Percentiles rank a stretch among this genome's conserved stretches.
phyloP scores from a whole-genome alignment of 2,888 invertebrate genomes.

The Aphidoletes aphidimyza region DNA sequence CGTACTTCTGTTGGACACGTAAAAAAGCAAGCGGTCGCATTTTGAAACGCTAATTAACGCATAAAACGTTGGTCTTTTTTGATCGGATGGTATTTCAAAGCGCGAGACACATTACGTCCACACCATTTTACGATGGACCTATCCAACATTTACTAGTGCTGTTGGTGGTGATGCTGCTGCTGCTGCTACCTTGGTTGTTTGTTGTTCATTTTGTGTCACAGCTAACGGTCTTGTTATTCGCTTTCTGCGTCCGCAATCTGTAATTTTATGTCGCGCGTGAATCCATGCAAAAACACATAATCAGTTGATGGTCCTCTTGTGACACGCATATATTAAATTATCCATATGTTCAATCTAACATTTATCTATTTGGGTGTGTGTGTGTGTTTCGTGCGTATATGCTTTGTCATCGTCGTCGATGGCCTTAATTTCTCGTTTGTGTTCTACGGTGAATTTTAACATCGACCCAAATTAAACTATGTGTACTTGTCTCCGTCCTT shows the following conservation, averaged over 20 bases:
- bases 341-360: constrained; percentile 47
- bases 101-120: too few relatives aligned
- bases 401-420: too few relatives aligned
- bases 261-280: constrained; percentile 39
- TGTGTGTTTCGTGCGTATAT: not conserved
- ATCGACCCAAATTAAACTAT: constrained; percentile 26
- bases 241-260: constrained; percentile 40
- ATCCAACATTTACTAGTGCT: too few relatives aligned
- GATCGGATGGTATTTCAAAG: not conserved
- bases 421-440: not conserved
- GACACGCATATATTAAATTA: constrained; percentile 49
- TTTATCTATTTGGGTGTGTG: not conserved
- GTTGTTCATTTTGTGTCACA: not conserved
- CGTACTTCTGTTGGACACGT: constrained; percentile 1
- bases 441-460: not conserved
- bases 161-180: too few relatives aligned
- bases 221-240: too few relatives aligned
- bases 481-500: not conserved
- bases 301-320: constrained; percentile 51
- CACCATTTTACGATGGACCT: too few relatives aligned
- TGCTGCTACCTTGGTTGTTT: not conserved
- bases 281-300: constrained; percentile 49
- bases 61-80: not conserved
- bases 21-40: constrained; percentile 1
- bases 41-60: constrained; percentile 20